phyloP scores from a whole-genome alignment of 2,888 invertebrate genomes.

The Fragum fragum region DNA sequence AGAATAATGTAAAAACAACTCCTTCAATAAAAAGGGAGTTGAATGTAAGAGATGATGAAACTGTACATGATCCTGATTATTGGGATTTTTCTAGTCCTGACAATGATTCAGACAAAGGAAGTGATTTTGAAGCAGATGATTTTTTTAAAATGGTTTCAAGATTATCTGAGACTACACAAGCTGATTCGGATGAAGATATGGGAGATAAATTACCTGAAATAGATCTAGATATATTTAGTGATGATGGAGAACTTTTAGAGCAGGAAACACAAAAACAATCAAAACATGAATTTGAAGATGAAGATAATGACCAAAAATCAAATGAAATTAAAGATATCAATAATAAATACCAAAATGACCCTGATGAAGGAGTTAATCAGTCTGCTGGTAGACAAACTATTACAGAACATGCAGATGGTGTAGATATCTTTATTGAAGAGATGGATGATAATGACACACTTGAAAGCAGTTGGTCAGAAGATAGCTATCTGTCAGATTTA shows the following conservation, averaged over 20 bases:
- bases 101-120: slow-evolving; percentile 37
- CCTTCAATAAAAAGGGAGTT: slow-evolving; percentile 10
- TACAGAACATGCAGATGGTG: slow-evolving; percentile 1
- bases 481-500: not conserved
- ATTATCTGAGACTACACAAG: not conserved
- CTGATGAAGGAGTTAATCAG: not conserved
- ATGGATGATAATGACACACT: not conserved
- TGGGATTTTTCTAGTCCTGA: slow-evolving; percentile 6
- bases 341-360: not conserved
- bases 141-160: slow-evolving; percentile 28
- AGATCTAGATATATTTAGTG: slow-evolving; percentile 3
- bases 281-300: not conserved
- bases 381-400: not conserved
- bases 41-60: not conserved
- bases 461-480: slow-evolving; percentile 2
- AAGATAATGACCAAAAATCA: not conserved
- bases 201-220: not conserved
- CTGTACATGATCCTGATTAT: slow-evolving; percentile 11
- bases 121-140: slow-evolving; percentile 56
- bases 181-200: slow-evolving; percentile 5
- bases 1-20: not conserved
- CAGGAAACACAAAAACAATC: not conserved
- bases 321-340: not conserved
- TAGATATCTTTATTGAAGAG: not conserved
- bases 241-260: not conserved